Evolutionary conservation across 2,113 vertebrate genomes (phyloP), one percentile per base, ranked within the genome.

Genomic region (Polyodon spathula): DNA sequence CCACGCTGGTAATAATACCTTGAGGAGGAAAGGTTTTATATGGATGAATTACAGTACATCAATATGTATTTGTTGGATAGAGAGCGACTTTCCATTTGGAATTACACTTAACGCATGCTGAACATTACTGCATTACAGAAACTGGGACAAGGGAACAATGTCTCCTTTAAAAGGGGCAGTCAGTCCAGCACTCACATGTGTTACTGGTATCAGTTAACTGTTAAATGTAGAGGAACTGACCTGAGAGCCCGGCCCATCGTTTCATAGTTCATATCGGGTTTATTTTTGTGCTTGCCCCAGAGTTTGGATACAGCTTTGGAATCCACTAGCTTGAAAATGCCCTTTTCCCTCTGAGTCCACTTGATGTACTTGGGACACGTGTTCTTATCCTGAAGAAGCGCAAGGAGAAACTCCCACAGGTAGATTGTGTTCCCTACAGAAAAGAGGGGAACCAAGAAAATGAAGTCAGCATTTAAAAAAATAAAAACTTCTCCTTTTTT

Each of bases 341-440:
- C 91, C 71, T 92, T 93, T 73, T 93, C 91, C 62, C 91, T 73
- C 73, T 93, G 87, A 1, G 91, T 93, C 91, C 91, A 93, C 72
- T 92, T 93, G 77, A 93, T 93, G 76, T 93, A 93, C 78, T 92
- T 92, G 69, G 91, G 91, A 77, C 91, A 93, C 64, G 91, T 93
- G 88, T 92, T 93, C 70, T 90, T 88, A 74, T 93, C 91, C 69
- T 92, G 91, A 70, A 93, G 84, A 63, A 93, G 78, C 3, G 90
- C 91, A 66, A 93, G 78, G 8, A 93, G 89, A 75, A 93, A 93
- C 73, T 93, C 91, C 91, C 91, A 93, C 65, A 93, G 88, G 74
- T 93, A 92, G 79, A 93, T 91, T 58, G 89, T 90, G 82, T 87
- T 93, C 66, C 91, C 91, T 93, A 71, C 14, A 72, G 65, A 72